Percentiles rank a stretch among this genome's conserved stretches.
Evolutionary conservation across 1,140 invertebrate genomes (phyloP).

Genomic region (Drosophila prosaltans): DNA sequence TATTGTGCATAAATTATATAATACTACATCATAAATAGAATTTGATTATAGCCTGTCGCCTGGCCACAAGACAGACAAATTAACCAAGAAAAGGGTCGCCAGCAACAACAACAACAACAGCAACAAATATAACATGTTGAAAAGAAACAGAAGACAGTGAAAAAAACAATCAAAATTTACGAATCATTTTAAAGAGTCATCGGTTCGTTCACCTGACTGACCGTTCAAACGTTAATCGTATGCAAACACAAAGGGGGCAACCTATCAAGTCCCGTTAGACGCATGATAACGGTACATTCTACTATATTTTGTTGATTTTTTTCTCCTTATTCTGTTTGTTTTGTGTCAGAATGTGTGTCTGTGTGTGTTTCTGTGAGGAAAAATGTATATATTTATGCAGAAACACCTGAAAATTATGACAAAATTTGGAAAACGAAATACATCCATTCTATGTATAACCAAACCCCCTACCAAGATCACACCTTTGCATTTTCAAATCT

Average conservation of each 20-base stretch:
- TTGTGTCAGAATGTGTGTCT: no score
- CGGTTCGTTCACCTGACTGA: constrained; percentile 60
- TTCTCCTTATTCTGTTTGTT: no score
- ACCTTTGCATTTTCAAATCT: constrained; percentile 38
- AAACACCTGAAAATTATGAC: constrained; percentile 60
- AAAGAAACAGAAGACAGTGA: constrained; percentile 34
- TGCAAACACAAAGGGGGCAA: constrained; percentile 48
- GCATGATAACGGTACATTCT: constrained; percentile 56
- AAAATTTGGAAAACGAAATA: constrained; percentile 30
- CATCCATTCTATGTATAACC: background rate
- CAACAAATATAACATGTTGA: no score
- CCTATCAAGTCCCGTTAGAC: constrained; percentile 60
- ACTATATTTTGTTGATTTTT: constrained; percentile 5
- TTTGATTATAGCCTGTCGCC: constrained; percentile 13
- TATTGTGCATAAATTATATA: constrained; percentile 63
- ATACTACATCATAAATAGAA: constrained; percentile 64
- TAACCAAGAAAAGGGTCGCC: background rate
- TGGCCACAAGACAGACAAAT: constrained; percentile 2
- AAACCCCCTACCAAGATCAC: constrained; percentile 39
- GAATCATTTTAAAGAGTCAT: constrained; percentile 70
- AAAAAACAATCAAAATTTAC: constrained; percentile 45
- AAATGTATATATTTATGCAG: constrained; percentile 60
- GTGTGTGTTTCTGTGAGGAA: constrained; percentile 19
- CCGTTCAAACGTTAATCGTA: constrained; percentile 48
- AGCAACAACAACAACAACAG: background rate